phyloP scores from a whole-genome alignment of 2,888 invertebrate genomes.

The Ochropleura leucogaster region DNA sequence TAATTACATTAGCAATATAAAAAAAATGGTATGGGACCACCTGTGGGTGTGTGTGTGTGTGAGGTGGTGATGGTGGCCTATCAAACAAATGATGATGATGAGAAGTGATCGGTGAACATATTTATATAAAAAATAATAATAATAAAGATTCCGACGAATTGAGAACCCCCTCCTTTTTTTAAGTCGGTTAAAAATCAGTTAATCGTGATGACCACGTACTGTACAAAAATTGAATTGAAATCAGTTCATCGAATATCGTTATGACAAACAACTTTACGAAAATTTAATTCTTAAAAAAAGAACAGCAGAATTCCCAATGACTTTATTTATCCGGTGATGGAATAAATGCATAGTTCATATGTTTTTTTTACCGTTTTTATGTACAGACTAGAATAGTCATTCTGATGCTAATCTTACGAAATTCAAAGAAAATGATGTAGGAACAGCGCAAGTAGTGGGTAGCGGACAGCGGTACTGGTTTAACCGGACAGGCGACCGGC shows the following conservation, averaged over 20 bases:
- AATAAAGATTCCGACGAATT: no score
- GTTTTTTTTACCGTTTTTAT: constrained; percentile 50
- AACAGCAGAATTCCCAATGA: constrained; percentile 1
- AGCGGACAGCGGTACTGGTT: constrained; percentile 56
- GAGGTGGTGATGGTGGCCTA: no score
- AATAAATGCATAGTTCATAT: constrained; percentile 29
- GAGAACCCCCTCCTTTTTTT: no score
- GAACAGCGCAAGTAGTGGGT: constrained; percentile 44
- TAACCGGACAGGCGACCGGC: constrained; percentile 50
- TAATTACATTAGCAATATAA: no score
- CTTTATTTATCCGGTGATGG: constrained; percentile 6
- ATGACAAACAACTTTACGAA: not conserved
- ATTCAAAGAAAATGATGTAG: constrained; percentile 61
- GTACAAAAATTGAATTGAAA: no score
- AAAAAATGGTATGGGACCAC: no score
- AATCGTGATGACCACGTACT: no score
- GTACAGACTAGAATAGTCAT: constrained; percentile 51
- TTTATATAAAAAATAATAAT: no score
- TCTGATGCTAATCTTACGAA: constrained; percentile 63
- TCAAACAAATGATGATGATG: no score
- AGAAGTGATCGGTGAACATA: no score
- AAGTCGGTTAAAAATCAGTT: no score
- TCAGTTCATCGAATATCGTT: not conserved
- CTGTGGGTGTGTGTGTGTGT: no score
- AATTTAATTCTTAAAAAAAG: not conserved